Base-by-base conservation (phyloP, 2,888 invertebrate genomes). In the Agrilus biguttatus region DNA sequence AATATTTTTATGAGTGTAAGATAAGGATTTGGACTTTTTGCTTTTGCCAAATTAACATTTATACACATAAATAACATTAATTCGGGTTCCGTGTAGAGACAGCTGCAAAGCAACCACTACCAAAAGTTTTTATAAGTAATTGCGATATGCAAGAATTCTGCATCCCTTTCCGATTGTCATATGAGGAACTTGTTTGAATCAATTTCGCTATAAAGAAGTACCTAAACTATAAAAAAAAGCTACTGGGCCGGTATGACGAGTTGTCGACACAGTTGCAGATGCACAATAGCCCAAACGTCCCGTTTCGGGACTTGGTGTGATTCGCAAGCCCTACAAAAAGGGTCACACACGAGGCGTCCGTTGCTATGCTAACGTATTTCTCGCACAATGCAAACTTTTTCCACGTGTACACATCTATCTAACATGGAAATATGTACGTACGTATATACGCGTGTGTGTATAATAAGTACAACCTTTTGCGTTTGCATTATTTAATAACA, bases 301-400 rank as follows among this genome's bases (percentile, higher is more conserved):
- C 51, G 48, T 51, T 47, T 41, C 37, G 34, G 40, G 39, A 44
- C 36, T 40, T 39, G 21, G 21, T 21, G 43, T 43, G 45, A 51
- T 51, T 51, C 49, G 51, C 51, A 49, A 44, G 47, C 36, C 38
- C 33, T 37, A 39, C 33, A 39, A 39, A 41, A 43, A 39, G 39
- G 36, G 42, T 45, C 44, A 41, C 40, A 47, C 47, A 49, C 48
- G 48, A 48, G 48, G 49, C 47, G 49, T 46, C 50, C 47, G 50
- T 49, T 49, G 48, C 45, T 48, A 48, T 47, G 49, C 44, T 51
- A 51, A 51, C 51, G 51, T 48, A 49, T 51, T 51, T 49, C 42
- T 46, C 49, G 44, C 43, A 49, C 48, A 51, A 51, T 49, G 49
- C 51, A 43, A 51, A 51, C 48, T 49, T 49, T 49, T 48, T 47